Conservation (phyloP, 2,113 vertebrate species). For the Otolemur garnettii region DNA sequence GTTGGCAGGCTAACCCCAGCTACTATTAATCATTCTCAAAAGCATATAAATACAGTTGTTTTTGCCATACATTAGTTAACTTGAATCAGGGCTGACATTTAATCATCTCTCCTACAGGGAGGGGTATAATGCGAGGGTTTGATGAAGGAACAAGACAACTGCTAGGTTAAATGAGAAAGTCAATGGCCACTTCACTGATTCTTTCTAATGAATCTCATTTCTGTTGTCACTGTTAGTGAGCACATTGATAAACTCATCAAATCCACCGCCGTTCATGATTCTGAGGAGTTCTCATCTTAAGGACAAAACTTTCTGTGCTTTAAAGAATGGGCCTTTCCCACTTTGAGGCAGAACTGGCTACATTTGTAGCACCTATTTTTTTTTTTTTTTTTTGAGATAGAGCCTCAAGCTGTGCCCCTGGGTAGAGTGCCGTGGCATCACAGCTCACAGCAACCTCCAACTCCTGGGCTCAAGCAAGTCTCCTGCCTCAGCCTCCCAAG, state of each 20-base stretch:
- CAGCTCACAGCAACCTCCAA: too few relatives aligned
- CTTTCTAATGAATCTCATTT: constrained; percentile 71
- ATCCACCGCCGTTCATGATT: neutral
- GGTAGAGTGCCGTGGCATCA: too few relatives aligned
- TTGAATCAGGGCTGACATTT: constrained; percentile 86
- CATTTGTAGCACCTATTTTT: neutral
- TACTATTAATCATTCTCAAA: constrained; percentile 85
- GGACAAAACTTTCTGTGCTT: neutral
- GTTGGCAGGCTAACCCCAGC: constrained; percentile 79
- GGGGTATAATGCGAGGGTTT: constrained; percentile 83
- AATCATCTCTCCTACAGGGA: constrained; percentile 84
- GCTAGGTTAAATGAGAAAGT: constrained; percentile 80
- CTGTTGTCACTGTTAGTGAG: constrained; percentile 32
- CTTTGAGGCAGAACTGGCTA: neutral
- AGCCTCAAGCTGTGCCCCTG: too few relatives aligned
- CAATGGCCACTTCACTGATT: constrained; percentile 73
- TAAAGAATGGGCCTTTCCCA: neutral
- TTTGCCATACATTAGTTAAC: constrained; percentile 87
- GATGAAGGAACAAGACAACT: constrained; percentile 82
- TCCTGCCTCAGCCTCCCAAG: too few relatives aligned
- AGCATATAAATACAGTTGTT: constrained; percentile 78
- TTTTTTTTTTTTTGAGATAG: neutral
- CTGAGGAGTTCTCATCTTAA: neutral
- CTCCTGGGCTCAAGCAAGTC: too few relatives aligned
- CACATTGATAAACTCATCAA: constrained; percentile 74